These are phyloP conservation scores for Gallinago solitaria DNA, from an alignment of 2,797 vertebrate species.

Conservation along the genomic window DNA sequence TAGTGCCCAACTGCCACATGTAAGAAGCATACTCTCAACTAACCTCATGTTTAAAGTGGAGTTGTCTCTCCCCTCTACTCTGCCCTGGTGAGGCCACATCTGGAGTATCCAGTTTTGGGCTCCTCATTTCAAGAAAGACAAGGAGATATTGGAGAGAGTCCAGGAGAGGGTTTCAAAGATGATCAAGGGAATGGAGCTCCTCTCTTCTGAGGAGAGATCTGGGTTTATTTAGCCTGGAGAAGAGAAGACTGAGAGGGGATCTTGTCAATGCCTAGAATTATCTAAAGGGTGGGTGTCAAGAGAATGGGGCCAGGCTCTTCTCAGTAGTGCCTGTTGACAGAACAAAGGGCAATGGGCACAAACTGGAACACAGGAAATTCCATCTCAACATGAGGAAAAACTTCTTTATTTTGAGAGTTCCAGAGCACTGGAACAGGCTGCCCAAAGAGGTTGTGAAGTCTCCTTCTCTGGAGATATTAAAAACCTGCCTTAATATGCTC, in stretches of 20 bases:
- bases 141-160: background rate
- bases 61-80: background rate
- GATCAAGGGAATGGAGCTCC: background rate
- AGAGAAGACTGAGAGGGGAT: background rate
- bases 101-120: background rate
- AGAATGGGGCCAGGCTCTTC: background rate
- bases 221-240: background rate
- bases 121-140: background rate
- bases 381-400: no score
- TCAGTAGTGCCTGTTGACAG: background rate
- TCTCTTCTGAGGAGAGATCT: background rate
- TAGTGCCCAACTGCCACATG: rapidly evolving
- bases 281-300: background rate
- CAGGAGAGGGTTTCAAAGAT: background rate
- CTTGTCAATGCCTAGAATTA: background rate
- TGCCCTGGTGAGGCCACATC: background rate
- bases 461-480: background rate
- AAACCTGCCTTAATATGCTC: background rate
- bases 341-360: background rate
- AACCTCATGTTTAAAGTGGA: background rate
- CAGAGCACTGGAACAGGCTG: background rate
- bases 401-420: background rate
- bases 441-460: background rate
- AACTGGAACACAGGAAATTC: background rate
- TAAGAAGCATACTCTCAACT: background rate